A percentile compares a stretch with the other conserved stretches of the same genome.
These are phyloP conservation scores for Gyps fulvus DNA, from an alignment of 2,113 vertebrate genomes.

Conservation along the genomic window DNA sequence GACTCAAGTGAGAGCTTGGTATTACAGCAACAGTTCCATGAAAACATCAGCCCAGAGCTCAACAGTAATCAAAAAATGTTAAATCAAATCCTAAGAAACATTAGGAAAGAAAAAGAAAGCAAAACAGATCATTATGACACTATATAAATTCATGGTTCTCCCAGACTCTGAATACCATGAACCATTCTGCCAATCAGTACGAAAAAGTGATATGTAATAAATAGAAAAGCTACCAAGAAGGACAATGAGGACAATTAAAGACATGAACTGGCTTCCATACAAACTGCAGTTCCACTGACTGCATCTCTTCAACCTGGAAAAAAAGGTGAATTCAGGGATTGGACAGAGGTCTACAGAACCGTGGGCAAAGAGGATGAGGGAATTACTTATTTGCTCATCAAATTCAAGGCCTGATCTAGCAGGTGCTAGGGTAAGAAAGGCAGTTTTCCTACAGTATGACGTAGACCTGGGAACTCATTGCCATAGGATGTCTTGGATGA, in stretches of 20 bases:
- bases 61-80: not conserved
- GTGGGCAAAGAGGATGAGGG: not conserved
- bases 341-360: not conserved
- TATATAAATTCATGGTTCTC: not conserved
- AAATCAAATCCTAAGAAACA: not conserved
- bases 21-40: not conserved
- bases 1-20: not conserved
- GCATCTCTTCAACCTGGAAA: not conserved
- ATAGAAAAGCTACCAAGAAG: not conserved
- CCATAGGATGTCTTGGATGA: not conserved
- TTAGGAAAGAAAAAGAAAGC: conserved; percentile 16
- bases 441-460: not conserved
- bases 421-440: not conserved
- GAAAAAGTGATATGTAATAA: not conserved
- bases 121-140: not conserved
- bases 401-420: not conserved
- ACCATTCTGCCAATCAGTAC: not conserved
- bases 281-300: not conserved
- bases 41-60: not conserved
- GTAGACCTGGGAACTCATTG: not conserved
- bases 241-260: not conserved
- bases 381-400: not conserved
- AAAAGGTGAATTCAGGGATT: not conserved
- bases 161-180: not conserved
- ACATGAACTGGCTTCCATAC: not conserved